phyloP scores from a whole-genome alignment of 2,888 invertebrate genomes.

The Sarcophaga carnaria region DNA sequence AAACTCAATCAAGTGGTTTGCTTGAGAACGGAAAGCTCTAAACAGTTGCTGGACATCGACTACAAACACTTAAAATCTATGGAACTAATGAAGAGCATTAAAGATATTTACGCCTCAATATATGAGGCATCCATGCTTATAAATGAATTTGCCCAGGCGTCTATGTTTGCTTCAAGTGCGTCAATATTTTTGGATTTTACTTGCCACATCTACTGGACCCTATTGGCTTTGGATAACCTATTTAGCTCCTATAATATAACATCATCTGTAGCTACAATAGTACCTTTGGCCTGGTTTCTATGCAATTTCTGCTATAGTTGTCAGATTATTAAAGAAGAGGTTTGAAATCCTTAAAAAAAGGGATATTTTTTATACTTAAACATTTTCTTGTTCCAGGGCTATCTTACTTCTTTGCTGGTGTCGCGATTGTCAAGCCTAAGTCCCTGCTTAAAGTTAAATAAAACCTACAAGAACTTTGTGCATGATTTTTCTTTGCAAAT shows the following conservation, averaged over 20 bases:
- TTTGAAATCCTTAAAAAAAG: background rate
- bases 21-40: constrained; percentile 45
- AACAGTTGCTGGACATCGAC: constrained; percentile 64
- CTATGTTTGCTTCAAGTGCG: constrained; percentile 64
- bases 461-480: constrained; percentile 57
- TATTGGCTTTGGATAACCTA: constrained; percentile 66
- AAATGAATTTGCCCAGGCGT: constrained; percentile 70
- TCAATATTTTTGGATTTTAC: constrained; percentile 69
- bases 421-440: constrained; percentile 42
- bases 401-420: constrained; percentile 44
- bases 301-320: constrained; percentile 62
- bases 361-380: background rate
- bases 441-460: background rate
- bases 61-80: constrained; percentile 52
- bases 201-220: constrained; percentile 71
- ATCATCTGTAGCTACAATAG: constrained; percentile 44
- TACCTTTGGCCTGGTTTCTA: constrained; percentile 51
- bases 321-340: constrained; percentile 62
- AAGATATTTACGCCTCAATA: constrained; percentile 61
- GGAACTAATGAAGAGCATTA: constrained; percentile 60
- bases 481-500: constrained; percentile 71
- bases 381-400: constrained; percentile 8
- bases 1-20: constrained; percentile 68
- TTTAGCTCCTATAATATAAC: constrained; percentile 33
- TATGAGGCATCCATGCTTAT: constrained; percentile 58